Evolutionary conservation across 2,113 vertebrate species (phyloP).

Genomic region (Osmerus eperlanus): DNA sequence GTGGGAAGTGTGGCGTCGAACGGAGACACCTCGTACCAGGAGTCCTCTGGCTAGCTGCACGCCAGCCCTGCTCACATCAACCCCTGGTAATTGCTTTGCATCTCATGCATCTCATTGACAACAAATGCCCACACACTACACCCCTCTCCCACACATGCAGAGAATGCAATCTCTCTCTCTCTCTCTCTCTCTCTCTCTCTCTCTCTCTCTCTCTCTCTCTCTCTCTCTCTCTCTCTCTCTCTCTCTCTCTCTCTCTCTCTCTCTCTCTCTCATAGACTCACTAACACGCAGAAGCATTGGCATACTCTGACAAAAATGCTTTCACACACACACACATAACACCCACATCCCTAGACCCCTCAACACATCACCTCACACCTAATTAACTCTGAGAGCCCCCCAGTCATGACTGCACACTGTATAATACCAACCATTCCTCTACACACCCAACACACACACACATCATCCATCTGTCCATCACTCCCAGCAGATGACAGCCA

Average conservation of each 20-base stretch:
- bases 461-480: not conserved
- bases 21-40: not conserved
- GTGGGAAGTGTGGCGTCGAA: not conserved
- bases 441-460: slow-evolving; percentile 1
- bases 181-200: slow-evolving; percentile 60
- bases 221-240: slow-evolving; percentile 11
- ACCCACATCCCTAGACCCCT: not conserved
- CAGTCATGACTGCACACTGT: not conserved
- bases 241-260: no score
- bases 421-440: not conserved
- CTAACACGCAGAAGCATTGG: not conserved
- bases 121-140: slow-evolving; percentile 54
- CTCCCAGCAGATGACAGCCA: slow-evolving; percentile 5
- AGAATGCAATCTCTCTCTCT: slow-evolving; percentile 57
- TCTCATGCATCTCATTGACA: not conserved
- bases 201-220: slow-evolving; percentile 53
- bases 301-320: not conserved
- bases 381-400: not conserved
- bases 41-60: not conserved
- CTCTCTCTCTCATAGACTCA: no score
- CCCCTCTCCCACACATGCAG: slow-evolving; percentile 23
- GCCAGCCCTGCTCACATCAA: not conserved
- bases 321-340: slow-evolving; percentile 1
- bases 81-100: slow-evolving; percentile 1
- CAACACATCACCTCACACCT: not conserved